Percentiles rank a stretch among this genome's conserved stretches.
Evolutionary conservation across 2,888 invertebrate species (phyloP).

Genomic region (Tipula lateralis): DNA sequence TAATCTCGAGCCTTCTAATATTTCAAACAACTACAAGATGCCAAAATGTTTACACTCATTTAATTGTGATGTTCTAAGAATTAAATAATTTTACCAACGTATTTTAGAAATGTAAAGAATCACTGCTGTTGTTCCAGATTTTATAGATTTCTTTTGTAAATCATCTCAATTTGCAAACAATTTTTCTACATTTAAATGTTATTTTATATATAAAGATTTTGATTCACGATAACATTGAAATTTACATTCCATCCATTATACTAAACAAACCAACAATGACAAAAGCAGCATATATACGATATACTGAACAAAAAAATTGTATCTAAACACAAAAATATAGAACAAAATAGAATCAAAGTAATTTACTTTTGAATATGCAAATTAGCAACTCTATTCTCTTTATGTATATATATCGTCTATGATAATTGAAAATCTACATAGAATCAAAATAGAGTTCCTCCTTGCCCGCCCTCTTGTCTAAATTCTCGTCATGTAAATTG

Average conservation of each 20-base stretch:
- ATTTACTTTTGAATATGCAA: conserved; percentile 19
- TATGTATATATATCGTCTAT: background rate
- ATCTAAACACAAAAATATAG: background rate
- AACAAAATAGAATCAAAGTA: conserved; percentile 11
- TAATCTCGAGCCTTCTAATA: too few species aligned
- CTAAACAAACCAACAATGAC: conserved; percentile 19
- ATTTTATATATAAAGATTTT: background rate
- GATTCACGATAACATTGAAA: background rate
- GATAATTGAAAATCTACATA: conserved; percentile 11
- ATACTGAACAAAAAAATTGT: background rate
- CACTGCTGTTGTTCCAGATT: background rate
- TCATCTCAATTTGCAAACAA: conserved; percentile 11
- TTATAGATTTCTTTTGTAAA: background rate
- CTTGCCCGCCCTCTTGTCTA: background rate
- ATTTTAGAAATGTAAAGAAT: background rate
- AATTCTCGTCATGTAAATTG: background rate
- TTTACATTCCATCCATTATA: conserved; percentile 24
- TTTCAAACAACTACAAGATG: too few species aligned
- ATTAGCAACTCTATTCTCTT: background rate
- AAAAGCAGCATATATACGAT: background rate
- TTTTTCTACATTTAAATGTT: background rate
- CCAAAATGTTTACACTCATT: too few species aligned
- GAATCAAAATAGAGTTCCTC: background rate
- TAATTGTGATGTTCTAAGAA: too few species aligned
- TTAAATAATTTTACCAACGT: too few species aligned